Conservation (phyloP, 2,797 vertebrate genomes). For the Atherinosoma microstoma region DNA sequence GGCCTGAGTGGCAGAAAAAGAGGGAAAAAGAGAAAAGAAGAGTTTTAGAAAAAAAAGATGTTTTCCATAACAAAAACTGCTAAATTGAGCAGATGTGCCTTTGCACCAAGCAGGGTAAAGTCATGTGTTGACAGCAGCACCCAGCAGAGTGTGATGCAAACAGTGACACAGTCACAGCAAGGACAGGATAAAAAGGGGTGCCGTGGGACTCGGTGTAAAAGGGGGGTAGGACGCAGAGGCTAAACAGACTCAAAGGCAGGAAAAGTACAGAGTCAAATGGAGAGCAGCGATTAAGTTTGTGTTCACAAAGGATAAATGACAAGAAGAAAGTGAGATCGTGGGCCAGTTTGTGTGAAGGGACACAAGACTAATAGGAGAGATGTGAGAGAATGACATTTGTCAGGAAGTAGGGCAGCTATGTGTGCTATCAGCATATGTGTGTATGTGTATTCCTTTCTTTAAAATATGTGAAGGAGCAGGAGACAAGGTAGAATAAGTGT, state of each 20-base stretch:
- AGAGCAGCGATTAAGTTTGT: conserved; percentile 70
- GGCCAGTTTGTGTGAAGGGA: conserved; percentile 40
- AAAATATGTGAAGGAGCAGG: conserved; percentile 48
- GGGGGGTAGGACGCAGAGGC: conserved; percentile 62
- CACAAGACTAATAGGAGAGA: conserved; percentile 42
- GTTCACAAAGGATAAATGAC: conserved; percentile 71
- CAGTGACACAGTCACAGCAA: conserved; percentile 72
- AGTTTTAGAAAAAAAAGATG: conserved; percentile 4
- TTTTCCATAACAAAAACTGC: conserved; percentile 6
- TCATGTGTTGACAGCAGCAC: conserved; percentile 55
- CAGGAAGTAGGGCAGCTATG: conserved; percentile 59
- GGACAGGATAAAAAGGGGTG: conserved; percentile 76
- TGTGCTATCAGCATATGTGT: conserved; percentile 11
- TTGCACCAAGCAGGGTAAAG: conserved; percentile 28
- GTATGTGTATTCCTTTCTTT: conserved; percentile 12
- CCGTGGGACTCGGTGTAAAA: conserved; percentile 58
- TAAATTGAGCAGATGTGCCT: conserved; percentile 10
- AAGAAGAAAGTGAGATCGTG: conserved; percentile 55
- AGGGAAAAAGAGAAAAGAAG: conserved; percentile 16
- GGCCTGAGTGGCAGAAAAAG: conserved; percentile 74
- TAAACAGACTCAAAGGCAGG: conserved; percentile 71
- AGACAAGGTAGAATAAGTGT: conserved; percentile 68
- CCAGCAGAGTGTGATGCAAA: conserved; percentile 73
- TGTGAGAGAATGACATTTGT: conserved; percentile 49
- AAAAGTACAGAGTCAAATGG: conserved; percentile 76